Percentiles rank a stretch among this genome's conserved stretches.
Evolutionary conservation across 2,113 vertebrate species (phyloP).

Genomic region (Hippopotamus amphibius): DNA sequence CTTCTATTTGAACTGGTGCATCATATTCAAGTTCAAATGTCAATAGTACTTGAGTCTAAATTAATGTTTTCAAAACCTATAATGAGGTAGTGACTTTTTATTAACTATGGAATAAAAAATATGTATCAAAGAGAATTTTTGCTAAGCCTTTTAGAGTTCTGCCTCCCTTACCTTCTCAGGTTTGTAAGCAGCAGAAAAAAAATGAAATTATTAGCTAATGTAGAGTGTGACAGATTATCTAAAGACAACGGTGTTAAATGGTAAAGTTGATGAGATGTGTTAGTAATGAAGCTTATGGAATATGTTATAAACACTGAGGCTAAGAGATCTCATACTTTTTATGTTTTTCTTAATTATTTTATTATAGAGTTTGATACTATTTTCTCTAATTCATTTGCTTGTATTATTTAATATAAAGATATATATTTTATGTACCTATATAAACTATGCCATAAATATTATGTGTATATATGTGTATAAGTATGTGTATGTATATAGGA

Average conservation of each 20-base stretch:
- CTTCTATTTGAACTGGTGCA: neutral
- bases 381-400: slow-evolving; percentile 55
- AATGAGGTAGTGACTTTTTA: neutral
- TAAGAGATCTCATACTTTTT: neutral
- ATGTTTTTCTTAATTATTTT: slow-evolving; percentile 26
- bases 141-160: neutral
- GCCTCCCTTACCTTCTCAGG: neutral
- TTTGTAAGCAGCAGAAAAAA: neutral
- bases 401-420: slow-evolving; percentile 28
- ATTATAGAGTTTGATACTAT: neutral
- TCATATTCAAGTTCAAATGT: slow-evolving; percentile 42
- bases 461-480: neutral
- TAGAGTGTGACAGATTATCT: slow-evolving; percentile 28
- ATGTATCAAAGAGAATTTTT: slow-evolving; percentile 35
- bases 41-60: neutral
- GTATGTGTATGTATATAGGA: neutral
- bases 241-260: slow-evolving; percentile 3
- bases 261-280: neutral
- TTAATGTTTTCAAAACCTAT: neutral
- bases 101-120: slow-evolving; percentile 40
- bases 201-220: slow-evolving; percentile 26
- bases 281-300: slow-evolving; percentile 22
- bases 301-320: neutral
- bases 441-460: neutral
- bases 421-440: slow-evolving; percentile 17